Evolutionary conservation across 2,797 vertebrate species (phyloP).

Genomic region (Rhabdophis nuchalis): DNA sequence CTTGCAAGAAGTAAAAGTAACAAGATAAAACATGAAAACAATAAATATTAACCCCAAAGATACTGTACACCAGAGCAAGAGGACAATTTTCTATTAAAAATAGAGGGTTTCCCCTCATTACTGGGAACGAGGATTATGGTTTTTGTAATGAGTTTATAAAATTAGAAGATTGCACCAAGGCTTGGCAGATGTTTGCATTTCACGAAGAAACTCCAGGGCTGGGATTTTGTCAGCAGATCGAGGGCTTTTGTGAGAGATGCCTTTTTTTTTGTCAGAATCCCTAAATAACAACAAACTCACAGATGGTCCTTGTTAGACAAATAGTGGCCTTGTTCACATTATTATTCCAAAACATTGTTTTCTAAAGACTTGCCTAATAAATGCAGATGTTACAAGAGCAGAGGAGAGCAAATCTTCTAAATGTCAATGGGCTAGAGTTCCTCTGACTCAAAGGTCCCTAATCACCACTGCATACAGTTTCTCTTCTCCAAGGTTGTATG

Average conservation of each 20-base stretch:
- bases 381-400: not conserved
- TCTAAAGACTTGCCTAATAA: conserved; percentile 28
- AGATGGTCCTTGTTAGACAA: conserved; percentile 61
- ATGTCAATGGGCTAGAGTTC: not conserved
- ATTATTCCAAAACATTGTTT: conserved; percentile 60
- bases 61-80: not conserved
- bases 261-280: not conserved
- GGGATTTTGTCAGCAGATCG: not conserved
- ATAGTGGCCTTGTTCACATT: conserved; percentile 62
- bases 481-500: not conserved
- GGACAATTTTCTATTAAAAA: not conserved
- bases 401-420: not conserved
- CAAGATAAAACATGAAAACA: not conserved
- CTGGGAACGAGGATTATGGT: not conserved
- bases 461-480: not conserved
- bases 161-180: not conserved
- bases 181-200: not conserved
- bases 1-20: not conserved
- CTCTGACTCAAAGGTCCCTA: not conserved
- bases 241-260: not conserved
- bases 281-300: not conserved
- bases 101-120: not conserved
- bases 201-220: not conserved
- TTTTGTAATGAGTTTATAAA: not conserved
- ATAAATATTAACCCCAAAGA: not conserved